Base-by-base conservation (phyloP, 2,888 invertebrate genomes). In the Blastobasis adustella region DNA sequence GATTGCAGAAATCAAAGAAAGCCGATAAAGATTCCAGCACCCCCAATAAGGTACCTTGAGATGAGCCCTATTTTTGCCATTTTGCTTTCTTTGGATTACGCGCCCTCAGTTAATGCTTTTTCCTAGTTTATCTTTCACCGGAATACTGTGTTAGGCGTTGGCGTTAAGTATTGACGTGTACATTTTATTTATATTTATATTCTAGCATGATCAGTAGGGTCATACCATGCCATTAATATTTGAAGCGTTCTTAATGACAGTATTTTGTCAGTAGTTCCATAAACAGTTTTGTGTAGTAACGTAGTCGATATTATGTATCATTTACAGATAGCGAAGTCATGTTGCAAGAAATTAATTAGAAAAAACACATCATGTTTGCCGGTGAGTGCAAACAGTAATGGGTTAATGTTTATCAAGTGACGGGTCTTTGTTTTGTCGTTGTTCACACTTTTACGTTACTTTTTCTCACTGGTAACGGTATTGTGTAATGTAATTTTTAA, bases 1-100 rank as follows among this genome's bases (percentile, higher is more conserved):
- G 68, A 73, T 92, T 93, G 71, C 92, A 94, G 94, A 94, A 93
- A 90, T 94, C 94, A 88, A 93, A 92, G 91, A 93, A 93, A 91
- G 90, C 90, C 76, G 93, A 93, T 83, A 93, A 91, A 91, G 91
- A 82, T 89, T 91, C 89, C 76, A 89, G 90, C 76, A 92, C 92
- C 74, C 92, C 93, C 67, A 84, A 90, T 69, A 93, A 94, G 94
- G 93, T 94, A 93, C 78, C 79, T 65, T 71, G 71, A 74, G 71
- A 75, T 69, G 73, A 70, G 49, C 10, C 43, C 44, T 61, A 59
- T 56, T 58, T 62, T 61, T 54, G 63, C 63, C 65, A 60, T 64
- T 58, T 65, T 58, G 58, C 55, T 57, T 58, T 56, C 58, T 59
- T 55, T 61, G 51, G 58, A 65, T 61, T 66, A 65, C 63, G 68